Conservation (phyloP, 2,888 invertebrate species). For the Drosophila pseudotalamancana region DNA sequence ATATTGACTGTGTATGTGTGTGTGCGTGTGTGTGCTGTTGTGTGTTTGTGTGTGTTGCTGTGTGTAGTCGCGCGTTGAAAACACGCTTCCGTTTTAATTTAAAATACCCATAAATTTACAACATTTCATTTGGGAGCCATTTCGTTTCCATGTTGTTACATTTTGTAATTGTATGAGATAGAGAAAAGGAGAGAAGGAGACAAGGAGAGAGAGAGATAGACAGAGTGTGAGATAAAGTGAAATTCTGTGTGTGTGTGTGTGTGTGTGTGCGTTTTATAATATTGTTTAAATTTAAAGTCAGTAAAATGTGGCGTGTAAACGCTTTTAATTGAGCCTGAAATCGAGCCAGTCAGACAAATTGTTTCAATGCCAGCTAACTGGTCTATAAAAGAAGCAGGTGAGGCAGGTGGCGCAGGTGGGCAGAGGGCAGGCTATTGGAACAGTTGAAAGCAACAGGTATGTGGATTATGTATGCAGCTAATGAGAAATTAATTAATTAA, state of each 20-base stretch:
- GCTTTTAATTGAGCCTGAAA: constrained; percentile 74
- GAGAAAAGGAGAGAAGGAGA: constrained; percentile 4
- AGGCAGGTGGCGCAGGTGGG: not conserved
- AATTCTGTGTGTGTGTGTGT: constrained; percentile 8
- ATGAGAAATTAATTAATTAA: not conserved
- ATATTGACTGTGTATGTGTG: constrained; percentile 69
- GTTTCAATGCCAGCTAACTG: constrained; percentile 12
- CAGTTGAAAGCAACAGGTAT: constrained; percentile 29
- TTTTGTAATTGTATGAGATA: constrained; percentile 72
- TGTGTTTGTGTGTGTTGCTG: constrained; percentile 25
- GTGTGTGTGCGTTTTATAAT: constrained; percentile 52
- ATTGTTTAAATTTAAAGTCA: constrained; percentile 66
- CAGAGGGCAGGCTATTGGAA: not conserved
- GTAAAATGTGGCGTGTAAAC: constrained; percentile 69
- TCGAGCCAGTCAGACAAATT: constrained; percentile 56
- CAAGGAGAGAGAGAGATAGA: constrained; percentile 14
- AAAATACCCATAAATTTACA: constrained; percentile 84
- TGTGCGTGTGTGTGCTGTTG: constrained; percentile 11
- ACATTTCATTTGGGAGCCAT: constrained; percentile 83
- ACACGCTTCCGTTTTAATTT: constrained; percentile 84
- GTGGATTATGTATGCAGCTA: not conserved
- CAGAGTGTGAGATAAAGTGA: constrained; percentile 10
- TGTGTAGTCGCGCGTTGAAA: constrained; percentile 74
- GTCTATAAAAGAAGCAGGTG: not conserved
- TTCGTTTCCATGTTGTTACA: constrained; percentile 74